Conservation (phyloP, 2,797 vertebrate species). For the Sebastes diploproa region DNA sequence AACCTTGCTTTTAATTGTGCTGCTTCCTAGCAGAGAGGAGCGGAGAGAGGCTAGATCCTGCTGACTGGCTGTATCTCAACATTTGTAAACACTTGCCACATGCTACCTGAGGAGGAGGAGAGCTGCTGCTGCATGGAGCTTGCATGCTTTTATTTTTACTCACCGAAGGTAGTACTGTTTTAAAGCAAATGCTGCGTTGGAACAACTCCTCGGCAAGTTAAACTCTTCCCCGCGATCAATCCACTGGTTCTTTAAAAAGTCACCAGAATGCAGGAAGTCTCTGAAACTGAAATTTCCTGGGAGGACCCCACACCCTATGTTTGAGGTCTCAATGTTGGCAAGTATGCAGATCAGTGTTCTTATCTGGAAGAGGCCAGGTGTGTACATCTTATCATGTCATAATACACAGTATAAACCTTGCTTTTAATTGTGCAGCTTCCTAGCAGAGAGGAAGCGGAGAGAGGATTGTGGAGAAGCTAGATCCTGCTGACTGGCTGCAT, state of each 20-base stretch:
- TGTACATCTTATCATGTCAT: background rate
- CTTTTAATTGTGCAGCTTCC: background rate
- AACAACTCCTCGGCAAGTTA: constrained; percentile 98
- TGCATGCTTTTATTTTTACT: constrained; percentile 72
- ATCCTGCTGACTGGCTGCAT: constrained; percentile 55
- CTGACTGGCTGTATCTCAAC: constrained; percentile 53
- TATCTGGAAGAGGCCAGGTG: too few relatives aligned
- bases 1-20: background rate
- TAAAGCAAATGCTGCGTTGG: constrained; percentile 99
- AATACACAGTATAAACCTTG: background rate
- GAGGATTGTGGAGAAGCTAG: constrained; percentile 7
- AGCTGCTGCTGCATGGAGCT: constrained; percentile 20
- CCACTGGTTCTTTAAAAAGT: constrained; percentile 86
- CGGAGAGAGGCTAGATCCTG: constrained; percentile 27
- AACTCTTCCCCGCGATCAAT: constrained; percentile 97
- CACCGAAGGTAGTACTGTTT: constrained; percentile 99
- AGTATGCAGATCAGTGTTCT: too few relatives aligned
- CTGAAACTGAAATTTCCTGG: too few relatives aligned
- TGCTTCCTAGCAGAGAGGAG: background rate
- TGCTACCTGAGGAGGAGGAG: constrained; percentile 68
- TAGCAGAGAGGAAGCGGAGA: background rate
- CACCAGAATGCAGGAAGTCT: too few relatives aligned
- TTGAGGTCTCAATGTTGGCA: too few relatives aligned
- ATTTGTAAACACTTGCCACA: constrained; percentile 85
- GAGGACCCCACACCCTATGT: too few relatives aligned